phyloP scores from a whole-genome alignment of 1,140 invertebrate genomes.

The Rhopalosiphum padi region DNA sequence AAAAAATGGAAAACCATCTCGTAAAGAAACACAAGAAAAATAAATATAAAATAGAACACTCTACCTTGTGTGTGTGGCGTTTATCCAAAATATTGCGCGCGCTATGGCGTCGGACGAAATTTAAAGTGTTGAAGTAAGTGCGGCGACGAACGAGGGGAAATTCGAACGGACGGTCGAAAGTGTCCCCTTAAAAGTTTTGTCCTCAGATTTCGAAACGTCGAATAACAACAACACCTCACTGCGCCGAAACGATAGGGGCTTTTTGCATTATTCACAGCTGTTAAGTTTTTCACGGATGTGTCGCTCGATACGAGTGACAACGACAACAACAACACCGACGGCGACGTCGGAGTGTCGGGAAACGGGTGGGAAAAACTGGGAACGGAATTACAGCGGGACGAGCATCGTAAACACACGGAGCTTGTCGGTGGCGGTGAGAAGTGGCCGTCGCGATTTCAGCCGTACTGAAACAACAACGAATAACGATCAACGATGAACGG shows the following conservation, averaged over 20 bases:
- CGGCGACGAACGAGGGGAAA: not conserved
- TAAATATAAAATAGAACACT: not conserved
- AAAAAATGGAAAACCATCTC: not conserved
- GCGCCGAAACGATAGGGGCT: not conserved
- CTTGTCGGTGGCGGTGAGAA: not conserved
- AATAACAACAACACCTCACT: not conserved
- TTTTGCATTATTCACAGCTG: not conserved
- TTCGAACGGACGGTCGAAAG: not conserved
- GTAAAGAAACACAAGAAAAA: not conserved
- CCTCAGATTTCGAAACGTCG: not conserved
- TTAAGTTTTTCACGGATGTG: not conserved
- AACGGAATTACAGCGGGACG: not conserved
- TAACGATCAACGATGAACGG: not conserved
- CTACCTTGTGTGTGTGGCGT: not conserved
- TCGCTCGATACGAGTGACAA: not conserved
- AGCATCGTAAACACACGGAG: not conserved
- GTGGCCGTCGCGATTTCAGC: not conserved
- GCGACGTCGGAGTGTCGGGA: not conserved
- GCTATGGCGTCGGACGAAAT: not conserved
- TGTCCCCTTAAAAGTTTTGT: not conserved
- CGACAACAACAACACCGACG: not conserved
- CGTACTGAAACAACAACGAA: conserved; percentile 21
- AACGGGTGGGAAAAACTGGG: not conserved
- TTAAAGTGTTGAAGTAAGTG: not conserved
- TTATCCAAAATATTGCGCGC: not conserved